Conservation (phyloP, 1,140 invertebrate genomes). For the Planococcus citri region DNA sequence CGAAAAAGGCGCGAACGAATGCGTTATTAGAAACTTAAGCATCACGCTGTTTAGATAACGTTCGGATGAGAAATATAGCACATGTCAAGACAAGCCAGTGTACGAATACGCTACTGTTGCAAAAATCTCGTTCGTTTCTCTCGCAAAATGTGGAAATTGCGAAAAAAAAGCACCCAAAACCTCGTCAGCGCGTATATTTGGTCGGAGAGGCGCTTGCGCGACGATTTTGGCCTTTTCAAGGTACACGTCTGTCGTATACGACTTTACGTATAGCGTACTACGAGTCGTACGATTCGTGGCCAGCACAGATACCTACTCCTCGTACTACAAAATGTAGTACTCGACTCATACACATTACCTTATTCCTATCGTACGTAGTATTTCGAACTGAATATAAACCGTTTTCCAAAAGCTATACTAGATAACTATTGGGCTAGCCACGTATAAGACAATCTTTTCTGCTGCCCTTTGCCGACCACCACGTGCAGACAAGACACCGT, state of each 20-base stretch:
- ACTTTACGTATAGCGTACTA: background rate
- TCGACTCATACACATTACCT: background rate
- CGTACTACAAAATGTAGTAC: no score
- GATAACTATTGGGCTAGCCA: background rate
- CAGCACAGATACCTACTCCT: no score
- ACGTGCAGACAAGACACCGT: background rate
- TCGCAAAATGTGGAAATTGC: background rate
- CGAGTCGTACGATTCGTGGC: background rate
- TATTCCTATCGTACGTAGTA: no score
- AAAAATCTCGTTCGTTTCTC: background rate
- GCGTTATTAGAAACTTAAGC: background rate
- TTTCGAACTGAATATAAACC: background rate
- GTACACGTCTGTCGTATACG: background rate
- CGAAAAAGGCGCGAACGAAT: conserved; percentile 1
- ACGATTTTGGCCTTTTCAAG: background rate
- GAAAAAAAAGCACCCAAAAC: background rate
- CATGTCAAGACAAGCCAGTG: background rate
- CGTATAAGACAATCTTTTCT: background rate
- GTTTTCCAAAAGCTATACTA: background rate
- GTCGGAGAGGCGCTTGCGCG: background rate
- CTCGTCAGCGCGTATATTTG: background rate
- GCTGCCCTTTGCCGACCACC: background rate
- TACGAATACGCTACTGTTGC: conserved; percentile 1
- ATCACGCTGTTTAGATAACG: background rate
- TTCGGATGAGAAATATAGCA: background rate